phyloP scores from a whole-genome alignment of 2,888 invertebrate genomes.

The Leptogaster cylindrica region DNA sequence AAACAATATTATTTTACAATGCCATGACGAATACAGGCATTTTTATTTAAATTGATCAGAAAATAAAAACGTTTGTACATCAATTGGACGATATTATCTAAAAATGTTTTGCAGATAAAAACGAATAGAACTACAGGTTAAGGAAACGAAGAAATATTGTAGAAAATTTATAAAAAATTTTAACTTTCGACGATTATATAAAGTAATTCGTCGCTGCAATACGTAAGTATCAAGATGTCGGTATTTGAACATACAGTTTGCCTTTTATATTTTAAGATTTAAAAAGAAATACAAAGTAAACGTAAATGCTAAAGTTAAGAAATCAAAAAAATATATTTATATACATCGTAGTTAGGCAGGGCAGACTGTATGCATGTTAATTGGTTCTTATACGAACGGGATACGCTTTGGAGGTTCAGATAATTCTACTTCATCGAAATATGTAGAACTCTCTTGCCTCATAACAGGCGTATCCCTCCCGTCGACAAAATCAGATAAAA shows the following conservation, averaged over 20 bases:
- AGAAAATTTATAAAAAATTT: conserved; percentile 32
- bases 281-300: background rate
- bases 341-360: too few species aligned
- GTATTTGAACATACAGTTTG: conserved; percentile 16
- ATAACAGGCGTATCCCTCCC: conserved; percentile 22
- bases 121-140: conserved; percentile 40
- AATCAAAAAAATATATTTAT: background rate
- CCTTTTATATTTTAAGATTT: background rate
- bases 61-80: too few species aligned
- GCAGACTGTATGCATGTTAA: too few species aligned
- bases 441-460: background rate
- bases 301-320: conserved; percentile 3
- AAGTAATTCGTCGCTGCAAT: conserved; percentile 8
- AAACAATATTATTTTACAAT: background rate
- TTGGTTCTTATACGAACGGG: too few species aligned
- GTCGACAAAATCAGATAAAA: background rate
- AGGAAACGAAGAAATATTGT: conserved; percentile 40
- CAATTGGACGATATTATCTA: conserved; percentile 45
- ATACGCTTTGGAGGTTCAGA: too few species aligned
- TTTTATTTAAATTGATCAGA: too few species aligned
- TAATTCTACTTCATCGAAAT: too few species aligned
- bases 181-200: conserved; percentile 30
- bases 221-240: conserved; percentile 20
- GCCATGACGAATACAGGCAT: too few species aligned
- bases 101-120: conserved; percentile 45